Conservation (phyloP, 2,797 vertebrate genomes). For the Gallinago nigripennis region DNA sequence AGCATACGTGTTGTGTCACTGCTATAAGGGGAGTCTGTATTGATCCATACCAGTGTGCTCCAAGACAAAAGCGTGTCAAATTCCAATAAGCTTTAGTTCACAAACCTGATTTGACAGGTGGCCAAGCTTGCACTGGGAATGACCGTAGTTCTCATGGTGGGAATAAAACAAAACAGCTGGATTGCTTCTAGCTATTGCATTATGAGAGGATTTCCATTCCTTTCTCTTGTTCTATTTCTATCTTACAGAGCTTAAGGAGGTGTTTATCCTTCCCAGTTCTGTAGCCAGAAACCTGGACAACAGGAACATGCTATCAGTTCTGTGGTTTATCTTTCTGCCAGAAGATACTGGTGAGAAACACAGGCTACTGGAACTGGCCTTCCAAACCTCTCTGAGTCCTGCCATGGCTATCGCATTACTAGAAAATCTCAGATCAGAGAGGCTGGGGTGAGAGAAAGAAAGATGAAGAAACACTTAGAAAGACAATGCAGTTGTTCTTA, state of each 20-base stretch:
- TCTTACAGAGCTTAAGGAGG: conserved; percentile 21
- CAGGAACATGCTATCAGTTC: neutral
- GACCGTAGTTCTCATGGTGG: neutral
- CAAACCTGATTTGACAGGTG: conserved; percentile 64
- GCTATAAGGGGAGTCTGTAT: neutral
- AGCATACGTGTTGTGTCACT: conserved; percentile 32
- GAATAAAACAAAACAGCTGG: conserved; percentile 66
- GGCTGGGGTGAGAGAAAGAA: neutral
- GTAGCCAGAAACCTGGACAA: conserved; percentile 22
- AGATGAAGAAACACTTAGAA: neutral
- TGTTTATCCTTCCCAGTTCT: conserved; percentile 46
- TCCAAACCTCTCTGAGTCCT: neutral
- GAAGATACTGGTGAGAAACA: neutral
- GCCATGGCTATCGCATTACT: neutral
- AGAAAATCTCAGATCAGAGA: neutral
- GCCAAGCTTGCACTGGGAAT: conserved; percentile 11
- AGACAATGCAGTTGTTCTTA: neutral
- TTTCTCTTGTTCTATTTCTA: conserved; percentile 40
- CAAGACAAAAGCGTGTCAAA: conserved; percentile 42
- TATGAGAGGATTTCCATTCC: conserved; percentile 39
- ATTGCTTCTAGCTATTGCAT: conserved; percentile 27
- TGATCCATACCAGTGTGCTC: conserved; percentile 25
- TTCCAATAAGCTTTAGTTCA: conserved; percentile 47
- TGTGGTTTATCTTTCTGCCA: conserved; percentile 21
- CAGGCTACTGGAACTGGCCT: neutral